Conservation (phyloP, 2,797 vertebrate species). For the Tympanoctomys barrerae region DNA sequence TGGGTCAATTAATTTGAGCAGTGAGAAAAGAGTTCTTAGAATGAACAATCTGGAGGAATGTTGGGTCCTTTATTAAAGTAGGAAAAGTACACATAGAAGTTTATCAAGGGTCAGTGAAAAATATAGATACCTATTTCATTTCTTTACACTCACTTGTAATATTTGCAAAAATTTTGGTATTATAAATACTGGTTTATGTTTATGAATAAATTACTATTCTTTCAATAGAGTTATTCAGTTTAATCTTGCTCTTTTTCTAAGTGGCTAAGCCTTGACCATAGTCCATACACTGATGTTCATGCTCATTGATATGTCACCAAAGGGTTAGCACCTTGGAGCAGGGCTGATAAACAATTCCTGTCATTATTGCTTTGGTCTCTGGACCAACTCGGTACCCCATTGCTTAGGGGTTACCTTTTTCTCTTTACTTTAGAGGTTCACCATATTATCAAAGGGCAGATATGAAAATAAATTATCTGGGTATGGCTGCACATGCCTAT, state of each 20-base stretch:
- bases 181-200: slow-evolving; percentile 39
- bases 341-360: not conserved
- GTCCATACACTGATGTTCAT: not conserved
- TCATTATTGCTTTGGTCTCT: slow-evolving; percentile 26
- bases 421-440: slow-evolving; percentile 61
- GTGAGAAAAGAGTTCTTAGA: too few relatives aligned
- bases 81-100: not conserved
- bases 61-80: not conserved
- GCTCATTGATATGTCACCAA: not conserved
- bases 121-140: not conserved
- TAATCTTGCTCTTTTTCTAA: not conserved
- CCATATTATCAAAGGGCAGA: slow-evolving; percentile 28
- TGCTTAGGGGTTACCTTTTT: not conserved
- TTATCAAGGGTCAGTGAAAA: slow-evolving; percentile 32
- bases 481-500: not conserved
- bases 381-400: not conserved
- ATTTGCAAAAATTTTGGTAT: not conserved
- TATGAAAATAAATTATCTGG: not conserved
- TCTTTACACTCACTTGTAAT: slow-evolving; percentile 19
- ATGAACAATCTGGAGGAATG: too few relatives aligned
- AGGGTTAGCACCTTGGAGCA: not conserved
- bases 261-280: not conserved
- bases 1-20: too few relatives aligned
- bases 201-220: slow-evolving; percentile 14
- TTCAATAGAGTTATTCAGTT: slow-evolving; percentile 5